These are phyloP conservation scores for Drosophila formosana DNA, from an alignment of 2,888 invertebrate genomes.

Conservation along the genomic window DNA sequence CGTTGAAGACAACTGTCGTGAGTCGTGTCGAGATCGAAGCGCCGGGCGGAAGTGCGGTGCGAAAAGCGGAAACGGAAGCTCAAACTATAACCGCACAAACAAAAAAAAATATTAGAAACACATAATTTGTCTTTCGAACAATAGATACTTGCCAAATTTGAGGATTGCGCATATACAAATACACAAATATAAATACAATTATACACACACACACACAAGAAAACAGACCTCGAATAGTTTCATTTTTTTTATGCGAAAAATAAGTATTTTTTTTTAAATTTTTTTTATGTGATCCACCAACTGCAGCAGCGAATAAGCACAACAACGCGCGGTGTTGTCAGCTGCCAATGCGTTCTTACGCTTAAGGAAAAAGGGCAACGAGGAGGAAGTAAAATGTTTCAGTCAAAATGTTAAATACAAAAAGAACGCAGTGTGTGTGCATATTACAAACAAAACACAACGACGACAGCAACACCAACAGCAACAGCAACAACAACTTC, in stretches of 20 bases:
- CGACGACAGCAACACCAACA: conserved; percentile 23
- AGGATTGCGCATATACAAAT: conserved; percentile 35
- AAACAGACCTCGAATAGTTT: conserved; percentile 16
- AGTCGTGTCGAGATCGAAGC: conserved; percentile 78
- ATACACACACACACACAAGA: conserved; percentile 12
- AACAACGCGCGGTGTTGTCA: conserved; percentile 66
- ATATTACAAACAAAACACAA: conserved; percentile 42
- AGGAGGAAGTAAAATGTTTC: conserved; percentile 27
- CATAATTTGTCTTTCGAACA: conserved; percentile 31
- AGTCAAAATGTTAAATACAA: conserved; percentile 30
- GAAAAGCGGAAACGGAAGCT: conserved; percentile 74
- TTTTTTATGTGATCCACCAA: conserved; percentile 66
- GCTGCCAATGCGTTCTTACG: conserved; percentile 44
- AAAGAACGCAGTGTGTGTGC: conserved; percentile 66
- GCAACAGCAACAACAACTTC: conserved; percentile 32
- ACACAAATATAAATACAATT: background rate
- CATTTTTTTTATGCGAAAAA: conserved; percentile 4
- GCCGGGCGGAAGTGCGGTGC: conserved; percentile 79
- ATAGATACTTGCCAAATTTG: conserved; percentile 41
- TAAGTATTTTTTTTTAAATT: conserved; percentile 52
- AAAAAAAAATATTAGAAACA: background rate
- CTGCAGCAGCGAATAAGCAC: conserved; percentile 29
- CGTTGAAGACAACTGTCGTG: conserved; percentile 38
- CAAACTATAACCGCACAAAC: conserved; percentile 22
- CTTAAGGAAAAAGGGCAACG: background rate